These are phyloP conservation scores for Meloidogyne hapla DNA, from an alignment of 1,140 invertebrate species.

Conservation along the genomic window DNA sequence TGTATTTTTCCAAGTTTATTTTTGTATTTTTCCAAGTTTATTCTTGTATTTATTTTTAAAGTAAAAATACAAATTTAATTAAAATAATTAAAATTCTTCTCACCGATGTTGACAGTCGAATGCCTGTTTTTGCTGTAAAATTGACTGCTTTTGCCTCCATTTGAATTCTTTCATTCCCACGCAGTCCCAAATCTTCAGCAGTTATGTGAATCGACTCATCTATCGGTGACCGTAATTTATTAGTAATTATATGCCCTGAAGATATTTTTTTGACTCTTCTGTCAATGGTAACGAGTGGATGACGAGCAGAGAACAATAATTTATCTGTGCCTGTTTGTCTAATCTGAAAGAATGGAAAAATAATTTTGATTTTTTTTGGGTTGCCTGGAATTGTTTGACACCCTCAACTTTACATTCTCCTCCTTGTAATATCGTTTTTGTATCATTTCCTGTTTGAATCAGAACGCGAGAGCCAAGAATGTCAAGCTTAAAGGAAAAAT, in stretches of 20 bases:
- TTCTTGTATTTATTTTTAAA: too few species aligned
- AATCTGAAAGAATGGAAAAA: slow-evolving; percentile 8
- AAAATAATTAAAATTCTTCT: background rate
- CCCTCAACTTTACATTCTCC: slow-evolving; percentile 48
- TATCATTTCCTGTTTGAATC: slow-evolving; percentile 31
- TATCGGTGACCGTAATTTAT: slow-evolving; percentile 38
- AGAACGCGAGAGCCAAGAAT: slow-evolving; percentile 17
- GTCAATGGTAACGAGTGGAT: slow-evolving; percentile 49
- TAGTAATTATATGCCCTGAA: slow-evolving; percentile 48
- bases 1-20: too few species aligned
- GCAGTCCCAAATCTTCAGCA: slow-evolving; percentile 46
- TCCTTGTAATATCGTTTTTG: slow-evolving; percentile 47
- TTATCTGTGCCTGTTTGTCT: slow-evolving; percentile 43
- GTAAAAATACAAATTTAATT: background rate
- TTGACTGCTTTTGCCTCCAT: slow-evolving; percentile 47
- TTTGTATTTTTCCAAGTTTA: too few species aligned
- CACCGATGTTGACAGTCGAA: slow-evolving; percentile 50
- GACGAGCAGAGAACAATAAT: slow-evolving; percentile 46
- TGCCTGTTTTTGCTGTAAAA: slow-evolving; percentile 42
- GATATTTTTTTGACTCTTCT: slow-evolving; percentile 47
- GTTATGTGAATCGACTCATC: slow-evolving; percentile 37
- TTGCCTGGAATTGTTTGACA: slow-evolving; percentile 43
- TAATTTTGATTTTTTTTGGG: background rate
- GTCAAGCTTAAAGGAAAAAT: background rate
- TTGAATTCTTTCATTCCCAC: slow-evolving; percentile 53